These are phyloP conservation scores for Oeneis ivallda DNA, from an alignment of 2,888 invertebrate genomes.

Conservation along the genomic window DNA sequence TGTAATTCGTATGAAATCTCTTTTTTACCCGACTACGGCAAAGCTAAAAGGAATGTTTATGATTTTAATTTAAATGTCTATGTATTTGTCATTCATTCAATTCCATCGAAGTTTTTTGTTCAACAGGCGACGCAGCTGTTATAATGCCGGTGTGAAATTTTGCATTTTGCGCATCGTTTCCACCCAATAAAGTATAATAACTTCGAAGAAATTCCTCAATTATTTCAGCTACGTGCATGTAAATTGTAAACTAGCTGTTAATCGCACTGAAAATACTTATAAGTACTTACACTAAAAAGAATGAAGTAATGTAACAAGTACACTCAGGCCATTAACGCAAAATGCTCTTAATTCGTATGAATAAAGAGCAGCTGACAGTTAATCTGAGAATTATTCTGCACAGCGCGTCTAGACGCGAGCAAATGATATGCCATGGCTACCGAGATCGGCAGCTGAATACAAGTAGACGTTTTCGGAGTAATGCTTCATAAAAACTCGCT, in stretches of 20 bases:
- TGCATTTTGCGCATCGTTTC: too few relatives aligned
- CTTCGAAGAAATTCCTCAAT: too few relatives aligned
- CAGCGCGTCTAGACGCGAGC: conserved; percentile 32
- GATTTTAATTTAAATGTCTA: too few relatives aligned
- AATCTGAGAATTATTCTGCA: conserved; percentile 29
- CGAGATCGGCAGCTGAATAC: conserved; percentile 35
- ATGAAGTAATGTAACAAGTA: conserved; percentile 1
- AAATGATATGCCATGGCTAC: conserved; percentile 27
- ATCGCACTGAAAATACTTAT: not conserved
- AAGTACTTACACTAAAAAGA: not conserved
- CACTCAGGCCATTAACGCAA: conserved; percentile 20
- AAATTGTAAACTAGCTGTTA: not conserved
- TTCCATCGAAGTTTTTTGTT: too few relatives aligned
- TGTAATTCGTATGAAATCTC: too few relatives aligned
- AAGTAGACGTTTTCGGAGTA: conserved; percentile 27
- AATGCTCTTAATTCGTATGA: conserved; percentile 17
- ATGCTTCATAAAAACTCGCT: conserved; percentile 28
- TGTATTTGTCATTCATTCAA: too few relatives aligned
- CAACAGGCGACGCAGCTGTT: too few relatives aligned
- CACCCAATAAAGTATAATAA: not conserved
- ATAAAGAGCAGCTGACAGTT: conserved; percentile 29
- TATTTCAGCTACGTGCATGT: too few relatives aligned
- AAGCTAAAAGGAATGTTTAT: too few relatives aligned
- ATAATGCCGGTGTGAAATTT: too few relatives aligned
- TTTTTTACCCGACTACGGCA: too few relatives aligned